Evolutionary conservation across 1,140 invertebrate species (phyloP), one percentile per base, ranked within the genome.

Genomic region (Drosophila tani): DNA sequence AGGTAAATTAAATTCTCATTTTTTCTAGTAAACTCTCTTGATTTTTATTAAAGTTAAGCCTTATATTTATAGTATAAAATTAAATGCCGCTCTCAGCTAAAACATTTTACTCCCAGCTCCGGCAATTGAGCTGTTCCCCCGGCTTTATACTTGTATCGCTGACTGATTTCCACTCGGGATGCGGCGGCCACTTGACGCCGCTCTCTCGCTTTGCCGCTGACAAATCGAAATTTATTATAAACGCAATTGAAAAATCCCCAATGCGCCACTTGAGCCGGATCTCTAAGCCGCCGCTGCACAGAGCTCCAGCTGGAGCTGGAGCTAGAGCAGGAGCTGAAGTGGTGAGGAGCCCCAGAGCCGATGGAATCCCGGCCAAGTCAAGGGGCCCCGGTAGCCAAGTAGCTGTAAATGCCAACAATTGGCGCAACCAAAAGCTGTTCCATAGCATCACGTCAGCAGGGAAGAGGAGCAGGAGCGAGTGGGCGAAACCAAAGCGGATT

Each of bases 201-300:
- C 56, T 86, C 40, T 63, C 62, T 65, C 75, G 73, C 66, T 84
- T 71, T 81, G 58, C 47, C 69, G 85, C 85, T 90, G 85, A 88
- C 85, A 88, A 90, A 88, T 88, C 84, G 85, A 88, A 88, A 90
- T 88, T 79, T 88, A 78, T 84, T 88, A 90, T 88, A 84, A 90
- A 88, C 85, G 85, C 84, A 90, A 90, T 88, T 88, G 84, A 90
- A 81, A 90, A 88, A 88, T 90, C 81, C 84, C 85, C 77, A 79
- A 53, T 66, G 73, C 81, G 65, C 45, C 85, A 83, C 83, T 87
- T 88, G 80, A 88, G 84, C 82, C 35, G 65, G 63, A 46, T 55
- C 64, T 68, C 67, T 70, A 68, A 70, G 64, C 67, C 45, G 50
- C 15, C 15, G 35, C 9, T 32, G 47, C 65, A 62, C 63, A 78